These are phyloP conservation scores for Phenacoccus solenopsis DNA, from an alignment of 1,140 invertebrate genomes.

Conservation along the genomic window DNA sequence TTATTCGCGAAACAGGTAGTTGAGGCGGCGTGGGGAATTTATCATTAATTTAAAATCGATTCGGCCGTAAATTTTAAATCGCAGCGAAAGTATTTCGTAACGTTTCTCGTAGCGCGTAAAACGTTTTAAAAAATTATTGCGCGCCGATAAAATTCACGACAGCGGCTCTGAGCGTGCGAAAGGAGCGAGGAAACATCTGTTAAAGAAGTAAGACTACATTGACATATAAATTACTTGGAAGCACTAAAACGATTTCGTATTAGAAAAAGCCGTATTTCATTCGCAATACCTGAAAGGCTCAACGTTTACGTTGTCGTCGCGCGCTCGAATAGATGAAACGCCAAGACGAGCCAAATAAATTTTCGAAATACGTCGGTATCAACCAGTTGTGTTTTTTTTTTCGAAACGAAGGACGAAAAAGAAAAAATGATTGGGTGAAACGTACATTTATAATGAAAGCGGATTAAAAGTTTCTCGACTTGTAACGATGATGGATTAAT, in stretches of 20 bases:
- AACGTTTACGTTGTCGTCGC: not conserved
- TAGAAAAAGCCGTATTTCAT: not conserved
- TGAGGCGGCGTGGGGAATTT: not conserved
- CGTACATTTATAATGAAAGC: no score
- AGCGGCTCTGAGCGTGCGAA: no score
- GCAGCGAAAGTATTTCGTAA: not conserved
- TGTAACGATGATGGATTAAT: no score
- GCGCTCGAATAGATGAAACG: no score
- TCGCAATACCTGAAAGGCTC: not conserved
- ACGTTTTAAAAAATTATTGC: not conserved
- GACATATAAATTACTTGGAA: not conserved
- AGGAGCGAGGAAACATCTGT: not conserved
- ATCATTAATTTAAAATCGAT: not conserved
- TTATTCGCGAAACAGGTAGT: not conserved
- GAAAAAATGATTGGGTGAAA: no score
- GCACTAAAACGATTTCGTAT: not conserved
- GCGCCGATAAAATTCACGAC: not conserved
- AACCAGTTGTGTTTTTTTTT: no score
- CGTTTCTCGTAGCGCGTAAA: not conserved
- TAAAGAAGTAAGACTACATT: slow-evolving; percentile 3
- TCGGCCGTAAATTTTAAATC: not conserved
- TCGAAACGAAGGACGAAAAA: no score
- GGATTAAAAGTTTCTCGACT: no score
- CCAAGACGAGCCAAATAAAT: no score
- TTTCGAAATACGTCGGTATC: no score